A percentile compares a stretch with the other conserved stretches of the same genome.
Evolutionary conservation across 2,888 invertebrate genomes (phyloP).

Genomic region (Chydorus sphaericus): DNA sequence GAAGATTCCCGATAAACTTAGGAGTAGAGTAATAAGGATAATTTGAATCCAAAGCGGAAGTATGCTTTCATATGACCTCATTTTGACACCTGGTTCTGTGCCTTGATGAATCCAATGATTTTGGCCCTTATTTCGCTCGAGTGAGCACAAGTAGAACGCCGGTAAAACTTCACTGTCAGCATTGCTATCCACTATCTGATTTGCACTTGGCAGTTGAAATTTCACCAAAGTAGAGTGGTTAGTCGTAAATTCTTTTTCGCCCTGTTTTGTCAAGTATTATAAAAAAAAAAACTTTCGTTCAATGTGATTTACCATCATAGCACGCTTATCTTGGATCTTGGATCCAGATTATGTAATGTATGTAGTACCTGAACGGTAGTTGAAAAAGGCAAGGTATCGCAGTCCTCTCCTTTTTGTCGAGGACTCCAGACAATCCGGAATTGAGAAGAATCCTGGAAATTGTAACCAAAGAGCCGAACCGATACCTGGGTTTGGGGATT

Average conservation of each 20-base stretch:
- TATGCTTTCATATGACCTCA: constrained; percentile 45
- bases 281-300: too few relatives aligned
- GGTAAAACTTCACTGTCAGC: neutral
- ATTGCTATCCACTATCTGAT: neutral
- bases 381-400: constrained; percentile 11
- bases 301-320: too few relatives aligned
- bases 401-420: constrained; percentile 1
- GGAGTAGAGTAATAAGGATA: constrained; percentile 47
- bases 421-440: constrained; percentile 8
- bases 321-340: neutral
- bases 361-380: constrained; percentile 2
- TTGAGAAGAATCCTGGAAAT: constrained; percentile 2
- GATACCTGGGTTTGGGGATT: constrained; percentile 1
- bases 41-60: constrained; percentile 66
- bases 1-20: constrained; percentile 83
- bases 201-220: constrained; percentile 3
- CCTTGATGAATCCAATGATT: constrained; percentile 25
- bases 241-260: neutral
- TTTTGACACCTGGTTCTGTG: constrained; percentile 24
- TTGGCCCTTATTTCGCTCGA: constrained; percentile 9
- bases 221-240: neutral
- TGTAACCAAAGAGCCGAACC: constrained; percentile 11
- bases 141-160: constrained; percentile 7
- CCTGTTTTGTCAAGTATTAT: neutral
- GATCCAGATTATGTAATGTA: neutral